Base-by-base conservation (phyloP, 2,113 vertebrate species). In the Bombycilla garrulus region DNA sequence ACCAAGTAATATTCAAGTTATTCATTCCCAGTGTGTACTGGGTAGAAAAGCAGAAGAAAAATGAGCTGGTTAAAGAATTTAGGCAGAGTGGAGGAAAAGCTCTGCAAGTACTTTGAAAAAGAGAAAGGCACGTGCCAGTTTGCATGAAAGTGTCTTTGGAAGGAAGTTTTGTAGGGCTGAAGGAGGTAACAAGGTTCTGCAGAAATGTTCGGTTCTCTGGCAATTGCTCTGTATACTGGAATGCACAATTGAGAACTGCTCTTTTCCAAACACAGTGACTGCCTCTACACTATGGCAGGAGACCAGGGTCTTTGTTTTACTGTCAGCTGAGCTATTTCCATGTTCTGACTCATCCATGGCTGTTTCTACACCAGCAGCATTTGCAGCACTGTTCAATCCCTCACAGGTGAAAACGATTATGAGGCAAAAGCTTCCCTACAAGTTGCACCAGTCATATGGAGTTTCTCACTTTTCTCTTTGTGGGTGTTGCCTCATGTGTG, bases 241-340 rank as follows among this genome's bases (percentile, higher is more conserved):
- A 90, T 78, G 54, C 65, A 65, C 70, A 88, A 88, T 20, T n/a
- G 66, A 40, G 51, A 88, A 36, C 50, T 50, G 40, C 78, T 86
- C 57, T 66, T 35, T 84, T 85, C 81, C 56, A 91, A 90, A 72
- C 58, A 67, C 71, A 60, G 62, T 45, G 56, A 82, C 62, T 90
- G 81, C 69, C 69, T 90, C 85, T 84, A 84, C 28, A 3, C 53
- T 24, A 20, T 62, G 90, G 86, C 83, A 96, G 86, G 78, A 94
- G 87, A 91, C 84, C 90, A 72, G 66, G 69, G 69, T 24, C 66
- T 96, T 97, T 96, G 89, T 97, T 85, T 73, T 2, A 3, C 87
- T 92, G 94, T 90, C 89, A 96, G 86, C 77, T 56, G 88, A 88
- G 91, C 62, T 95, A 73, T 96, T 96, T 95, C 84, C 84, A 93